Base-by-base conservation (phyloP, 2,113 vertebrate species). In the Amphiprion percula region DNA sequence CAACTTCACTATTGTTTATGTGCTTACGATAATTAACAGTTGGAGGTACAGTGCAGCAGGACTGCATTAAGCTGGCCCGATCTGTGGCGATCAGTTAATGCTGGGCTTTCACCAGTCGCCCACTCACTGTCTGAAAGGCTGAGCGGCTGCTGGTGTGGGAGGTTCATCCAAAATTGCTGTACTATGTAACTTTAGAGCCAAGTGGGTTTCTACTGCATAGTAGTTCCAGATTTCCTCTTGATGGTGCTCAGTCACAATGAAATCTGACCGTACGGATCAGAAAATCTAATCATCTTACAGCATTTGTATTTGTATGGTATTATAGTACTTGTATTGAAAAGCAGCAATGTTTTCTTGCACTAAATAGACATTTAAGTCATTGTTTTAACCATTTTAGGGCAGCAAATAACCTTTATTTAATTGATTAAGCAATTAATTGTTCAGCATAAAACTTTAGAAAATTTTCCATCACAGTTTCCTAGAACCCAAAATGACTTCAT, bases 11-110 rank as follows among this genome's bases (percentile, higher is more conserved):
- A 79, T 80, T 74, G 69, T 90, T 88, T 88, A 77, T 84, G 54
- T 64, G 79, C 65, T 88, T 5, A 58, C 19, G 44, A 84, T 88
- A 91, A 92, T 91, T 88, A 88, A 86, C 81, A 75, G 73, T 55
- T 77, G 68, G 86, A 77, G 71, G 78, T 73, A 67, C 63, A 56
- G 59, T 47, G 62, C 44, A 19, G 69, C 52, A 30, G 65, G 37
- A 63, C 74, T 80, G 76, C 74, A 50, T 71, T 61, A 78, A 71
- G 77, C 79, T 47, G 50, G 24, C 21, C 67, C 41, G 4, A n/a
- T 79, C 69, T 78, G 74, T 59, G 53, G 64, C 80, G 82, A 89
- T 87, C 80, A 77, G 67, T 77, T 90, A 90, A 88, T 88, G 71
- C 50, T 53, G 83, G 71, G 83, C 65, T 81, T 88, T 80, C 74